Evolutionary conservation across 2,888 invertebrate species (phyloP).

Genomic region (Sinohyriopsis cumingii): DNA sequence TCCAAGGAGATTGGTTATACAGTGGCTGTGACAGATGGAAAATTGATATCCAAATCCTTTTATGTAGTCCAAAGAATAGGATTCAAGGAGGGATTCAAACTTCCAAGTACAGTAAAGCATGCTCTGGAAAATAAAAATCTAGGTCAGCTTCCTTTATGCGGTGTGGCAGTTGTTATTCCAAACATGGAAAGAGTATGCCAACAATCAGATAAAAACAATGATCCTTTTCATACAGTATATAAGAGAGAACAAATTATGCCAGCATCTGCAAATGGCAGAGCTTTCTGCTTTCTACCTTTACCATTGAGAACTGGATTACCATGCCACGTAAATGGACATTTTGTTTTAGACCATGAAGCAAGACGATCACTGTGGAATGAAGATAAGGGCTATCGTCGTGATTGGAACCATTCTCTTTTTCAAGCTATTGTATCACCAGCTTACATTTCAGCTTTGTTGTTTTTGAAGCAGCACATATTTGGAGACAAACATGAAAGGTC

Average conservation of each 20-base stretch:
- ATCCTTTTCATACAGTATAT: background rate
- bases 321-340: constrained; percentile 57
- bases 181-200: background rate
- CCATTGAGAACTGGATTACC: constrained; percentile 53
- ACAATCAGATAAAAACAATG: background rate
- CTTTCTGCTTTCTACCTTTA: constrained; percentile 59
- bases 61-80: constrained; percentile 14
- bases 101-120: constrained; percentile 35
- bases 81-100: background rate
- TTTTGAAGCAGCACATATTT: constrained; percentile 10
- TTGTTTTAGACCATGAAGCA: constrained; percentile 57
- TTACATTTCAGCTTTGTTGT: constrained; percentile 37
- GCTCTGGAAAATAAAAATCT: constrained; percentile 41
- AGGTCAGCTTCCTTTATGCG: constrained; percentile 43
- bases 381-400: constrained; percentile 27
- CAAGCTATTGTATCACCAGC: constrained; percentile 52
- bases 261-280: constrained; percentile 5
- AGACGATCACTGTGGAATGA: constrained; percentile 45
- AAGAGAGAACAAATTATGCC: background rate
- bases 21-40: constrained; percentile 4
- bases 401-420: constrained; percentile 56
- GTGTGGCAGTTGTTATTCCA: constrained; percentile 33
- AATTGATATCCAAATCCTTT: constrained; percentile 1
- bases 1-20: constrained; percentile 3
- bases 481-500: background rate